phyloP scores from a whole-genome alignment of 2,888 invertebrate genomes.

The Orthonevra nobilis region DNA sequence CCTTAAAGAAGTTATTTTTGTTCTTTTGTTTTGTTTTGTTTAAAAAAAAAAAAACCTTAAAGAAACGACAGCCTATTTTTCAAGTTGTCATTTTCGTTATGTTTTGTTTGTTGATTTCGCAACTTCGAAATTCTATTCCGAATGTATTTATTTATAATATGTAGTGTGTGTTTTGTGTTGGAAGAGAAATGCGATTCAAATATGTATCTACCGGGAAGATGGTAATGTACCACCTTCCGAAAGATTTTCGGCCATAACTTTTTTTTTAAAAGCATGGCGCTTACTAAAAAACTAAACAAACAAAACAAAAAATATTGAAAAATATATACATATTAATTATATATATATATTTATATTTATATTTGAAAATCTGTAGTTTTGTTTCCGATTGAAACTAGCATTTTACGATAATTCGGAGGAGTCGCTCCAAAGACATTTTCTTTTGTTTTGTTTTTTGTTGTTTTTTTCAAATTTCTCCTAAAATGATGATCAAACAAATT shows the following conservation, averaged over 20 bases:
- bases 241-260: too few species aligned
- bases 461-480: conserved; percentile 64
- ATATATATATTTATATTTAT: conserved; percentile 22
- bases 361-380: conserved; percentile 35
- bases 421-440: conserved; percentile 53
- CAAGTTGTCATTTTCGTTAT: conserved; percentile 52
- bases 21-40: conserved; percentile 27
- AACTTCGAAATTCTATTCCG: conserved; percentile 68
- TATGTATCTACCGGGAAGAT: conserved; percentile 49
- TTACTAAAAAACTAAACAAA: conserved; percentile 62
- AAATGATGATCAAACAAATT: conserved; percentile 39
- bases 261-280: conserved; percentile 25
- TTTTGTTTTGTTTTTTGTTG: neutral
- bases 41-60: conserved; percentile 60
- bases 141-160: conserved; percentile 33
- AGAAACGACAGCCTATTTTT: conserved; percentile 55
- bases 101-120: conserved; percentile 35
- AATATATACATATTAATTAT: too few species aligned
- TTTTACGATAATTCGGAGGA: conserved; percentile 64
- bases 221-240: conserved; percentile 67
- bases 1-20: conserved; percentile 43
- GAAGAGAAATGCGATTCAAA: conserved; percentile 69
- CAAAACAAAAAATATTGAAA: too few species aligned
- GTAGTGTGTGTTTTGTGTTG: conserved; percentile 35
- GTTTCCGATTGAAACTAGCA: conserved; percentile 58